These are phyloP conservation scores for Dissostichus mawsoni DNA, from an alignment of 2,113 vertebrate genomes.

Conservation along the genomic window DNA sequence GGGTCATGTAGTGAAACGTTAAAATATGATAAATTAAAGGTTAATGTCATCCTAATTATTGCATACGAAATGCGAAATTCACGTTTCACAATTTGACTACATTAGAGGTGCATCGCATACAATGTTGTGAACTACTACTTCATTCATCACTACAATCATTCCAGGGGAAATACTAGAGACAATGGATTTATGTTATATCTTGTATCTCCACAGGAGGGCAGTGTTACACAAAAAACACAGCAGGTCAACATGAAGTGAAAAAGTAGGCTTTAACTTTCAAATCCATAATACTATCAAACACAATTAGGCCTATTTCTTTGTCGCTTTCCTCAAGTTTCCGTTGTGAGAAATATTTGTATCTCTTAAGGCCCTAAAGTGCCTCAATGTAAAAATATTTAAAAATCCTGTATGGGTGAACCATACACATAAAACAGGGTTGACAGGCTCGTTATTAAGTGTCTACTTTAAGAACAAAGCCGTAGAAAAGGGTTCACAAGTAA, in stretches of 20 bases:
- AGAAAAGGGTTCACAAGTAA: neutral
- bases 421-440: neutral
- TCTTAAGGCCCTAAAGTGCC: neutral
- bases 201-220: constrained; percentile 58
- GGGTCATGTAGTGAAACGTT: constrained; percentile 49
- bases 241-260: neutral
- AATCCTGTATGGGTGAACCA: no score
- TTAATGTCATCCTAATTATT: no score
- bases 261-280: neutral
- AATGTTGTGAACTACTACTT: neutral
- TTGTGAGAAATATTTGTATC: neutral
- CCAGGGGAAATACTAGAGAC: neutral
- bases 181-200: neutral
- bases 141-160: neutral
- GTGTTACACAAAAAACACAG: constrained; percentile 26
- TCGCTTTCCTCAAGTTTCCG: neutral
- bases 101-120: neutral
- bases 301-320: neutral
- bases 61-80: neutral
- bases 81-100: neutral
- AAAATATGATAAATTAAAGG: neutral
- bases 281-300: neutral
- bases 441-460: accelerated
- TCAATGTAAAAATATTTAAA: neutral
- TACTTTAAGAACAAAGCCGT: neutral